Evolutionary conservation across 2,797 vertebrate genomes (phyloP).

Genomic region (Cryptoprocta ferox): DNA sequence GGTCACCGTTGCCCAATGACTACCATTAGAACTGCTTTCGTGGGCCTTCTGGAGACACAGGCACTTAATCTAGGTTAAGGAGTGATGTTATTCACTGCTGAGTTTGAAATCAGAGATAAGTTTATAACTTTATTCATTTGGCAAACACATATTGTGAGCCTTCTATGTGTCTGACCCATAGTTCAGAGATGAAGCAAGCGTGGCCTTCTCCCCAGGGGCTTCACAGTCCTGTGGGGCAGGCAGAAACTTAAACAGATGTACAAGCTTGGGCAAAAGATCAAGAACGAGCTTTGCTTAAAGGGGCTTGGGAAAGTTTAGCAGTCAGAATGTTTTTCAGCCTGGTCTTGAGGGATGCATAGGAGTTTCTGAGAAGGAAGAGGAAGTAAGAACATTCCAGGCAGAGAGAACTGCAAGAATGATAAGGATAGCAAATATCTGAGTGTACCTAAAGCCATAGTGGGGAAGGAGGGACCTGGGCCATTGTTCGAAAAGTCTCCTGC

Average conservation of each 20-base stretch:
- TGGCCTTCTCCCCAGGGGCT: not conserved
- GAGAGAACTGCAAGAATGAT: not conserved
- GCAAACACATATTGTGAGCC: not conserved
- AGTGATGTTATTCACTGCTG: not conserved
- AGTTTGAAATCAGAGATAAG: not conserved
- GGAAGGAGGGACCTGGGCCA: not conserved
- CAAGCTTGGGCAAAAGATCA: not conserved
- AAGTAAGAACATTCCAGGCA: not conserved
- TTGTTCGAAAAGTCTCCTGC: not conserved
- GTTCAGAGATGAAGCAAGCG: not conserved
- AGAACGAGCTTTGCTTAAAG: not conserved
- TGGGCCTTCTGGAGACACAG: not conserved
- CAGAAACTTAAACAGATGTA: not conserved
- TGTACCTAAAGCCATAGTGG: not conserved
- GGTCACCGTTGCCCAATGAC: not conserved
- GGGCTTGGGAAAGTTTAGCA: not conserved
- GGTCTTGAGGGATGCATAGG: not conserved
- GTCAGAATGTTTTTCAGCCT: not conserved
- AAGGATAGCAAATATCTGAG: not conserved
- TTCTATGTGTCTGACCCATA: not conserved
- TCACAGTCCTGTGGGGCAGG: not conserved
- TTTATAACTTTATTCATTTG: not conserved
- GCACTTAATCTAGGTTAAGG: not conserved
- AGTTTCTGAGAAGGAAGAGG: constrained; percentile 29
- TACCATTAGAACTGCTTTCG: not conserved